Base-by-base conservation (phyloP, 1,140 invertebrate genomes). In the Heliconius himera region DNA sequence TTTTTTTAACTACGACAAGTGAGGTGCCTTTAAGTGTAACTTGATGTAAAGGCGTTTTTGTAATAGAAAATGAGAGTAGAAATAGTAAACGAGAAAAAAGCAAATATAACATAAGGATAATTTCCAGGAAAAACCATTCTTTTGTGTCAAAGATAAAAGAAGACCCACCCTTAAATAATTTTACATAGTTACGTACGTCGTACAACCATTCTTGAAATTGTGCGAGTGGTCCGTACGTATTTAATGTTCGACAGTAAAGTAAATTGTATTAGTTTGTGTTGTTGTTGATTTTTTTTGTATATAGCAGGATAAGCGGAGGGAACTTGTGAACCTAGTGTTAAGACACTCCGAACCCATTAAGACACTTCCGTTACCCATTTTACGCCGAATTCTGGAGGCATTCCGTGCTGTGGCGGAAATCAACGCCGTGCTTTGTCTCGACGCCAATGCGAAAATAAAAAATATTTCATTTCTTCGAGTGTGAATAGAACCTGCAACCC, bases 81-180 rank as follows among this genome's bases (percentile, higher is more conserved):
- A 66, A 66, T 66, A 66, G 4, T 13, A 29, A 66, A 66, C 11
- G 22, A 26, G 60, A 26, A 66, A 66, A 66, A 29, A 66, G 22
- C 1, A 66, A 66, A 66, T 66, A 66, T 66, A 66, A 66, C 60
- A 66, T 66, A 66, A 66, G 60, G 60, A 66, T 66, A 26, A 66
- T 66, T 66, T 29, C 22, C 60, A 66, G 60, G 60, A 66, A 66
- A 56, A 66, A 26, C 60, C 3, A 66, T 66, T 66, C 60, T 66
- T 66, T 66, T 66, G 60, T 66, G 60, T 66, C 60, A 66, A 66
- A 66, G 60, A 66, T 66, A 66, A 66, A 66, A 29, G 60, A 29
- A 66, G 13, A 29, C 11, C 22, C 60, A 29, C 60, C 60, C 60
- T 66, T 13, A 66, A 66, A 66, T 66, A 22, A 66, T 66, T 66